A percentile compares a stretch with the other conserved stretches of the same genome.
phyloP scores from a whole-genome alignment of 1,140 invertebrate genomes.

The Maniola jurtina region DNA sequence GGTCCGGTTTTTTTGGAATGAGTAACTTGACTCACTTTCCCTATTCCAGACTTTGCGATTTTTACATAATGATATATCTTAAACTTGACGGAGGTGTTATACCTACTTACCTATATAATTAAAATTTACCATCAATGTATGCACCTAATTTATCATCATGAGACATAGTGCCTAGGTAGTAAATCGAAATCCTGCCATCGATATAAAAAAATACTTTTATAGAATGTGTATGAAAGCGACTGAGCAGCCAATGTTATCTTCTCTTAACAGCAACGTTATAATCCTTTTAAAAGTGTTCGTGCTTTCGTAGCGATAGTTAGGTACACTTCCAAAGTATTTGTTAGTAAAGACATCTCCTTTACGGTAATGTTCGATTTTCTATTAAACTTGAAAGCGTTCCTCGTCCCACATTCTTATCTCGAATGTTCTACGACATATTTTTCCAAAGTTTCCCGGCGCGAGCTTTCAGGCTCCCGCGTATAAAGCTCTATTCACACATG shows the following conservation, averaged over 20 bases:
- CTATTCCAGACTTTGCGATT: too few relatives aligned
- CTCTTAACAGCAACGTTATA: conserved; percentile 37
- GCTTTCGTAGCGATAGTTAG: conserved; percentile 46
- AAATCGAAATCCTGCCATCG: not conserved
- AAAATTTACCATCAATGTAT: too few relatives aligned
- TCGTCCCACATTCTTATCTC: conserved; percentile 77
- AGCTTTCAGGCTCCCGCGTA: conserved; percentile 73
- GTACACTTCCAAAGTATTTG: conserved; percentile 72
- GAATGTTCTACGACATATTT: conserved; percentile 76
- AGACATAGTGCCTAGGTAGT: not conserved
- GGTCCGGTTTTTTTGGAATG: too few relatives aligned
- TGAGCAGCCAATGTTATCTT: conserved; percentile 23
- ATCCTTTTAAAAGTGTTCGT: conserved; percentile 44
- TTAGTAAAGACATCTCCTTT: conserved; percentile 75
- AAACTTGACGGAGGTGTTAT: too few relatives aligned
- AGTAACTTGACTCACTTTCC: too few relatives aligned
- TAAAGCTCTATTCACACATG: conserved; percentile 78
- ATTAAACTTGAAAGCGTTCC: conserved; percentile 76
- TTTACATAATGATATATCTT: too few relatives aligned
- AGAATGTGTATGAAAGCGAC: conserved; percentile 11
- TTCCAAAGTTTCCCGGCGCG: conserved; percentile 77
- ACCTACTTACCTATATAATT: not conserved
- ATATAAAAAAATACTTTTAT: conserved; percentile 1
- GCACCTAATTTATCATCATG: not conserved
- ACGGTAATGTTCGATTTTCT: conserved; percentile 79